Evolutionary conservation across 2,888 invertebrate genomes (phyloP).

Genomic region (Oligia strigilis): DNA sequence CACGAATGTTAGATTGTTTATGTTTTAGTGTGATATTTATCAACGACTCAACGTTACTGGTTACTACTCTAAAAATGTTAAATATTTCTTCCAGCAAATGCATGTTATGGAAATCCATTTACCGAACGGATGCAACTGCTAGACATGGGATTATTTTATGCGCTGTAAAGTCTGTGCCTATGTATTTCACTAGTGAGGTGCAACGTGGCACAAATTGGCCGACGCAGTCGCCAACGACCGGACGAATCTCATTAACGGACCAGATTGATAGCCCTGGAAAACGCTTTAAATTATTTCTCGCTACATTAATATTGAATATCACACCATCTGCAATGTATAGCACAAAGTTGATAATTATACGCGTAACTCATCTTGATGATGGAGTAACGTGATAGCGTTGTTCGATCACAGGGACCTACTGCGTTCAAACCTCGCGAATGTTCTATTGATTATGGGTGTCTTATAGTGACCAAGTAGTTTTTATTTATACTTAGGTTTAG

Average conservation of each 20-base stretch:
- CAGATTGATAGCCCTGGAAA: constrained; percentile 88
- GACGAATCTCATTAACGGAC: constrained; percentile 87
- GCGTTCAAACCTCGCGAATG: not conserved
- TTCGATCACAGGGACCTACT: constrained; percentile 1
- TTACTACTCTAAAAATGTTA: constrained; percentile 34
- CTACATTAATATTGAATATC: constrained; percentile 87
- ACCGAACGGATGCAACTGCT: constrained; percentile 43
- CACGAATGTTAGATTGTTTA: constrained; percentile 18
- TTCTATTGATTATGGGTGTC: not conserved
- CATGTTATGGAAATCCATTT: constrained; percentile 49
- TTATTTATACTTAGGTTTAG: too few relatives aligned
- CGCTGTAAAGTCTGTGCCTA: constrained; percentile 59
- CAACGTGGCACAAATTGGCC: constrained; percentile 86
- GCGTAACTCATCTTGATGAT: constrained; percentile 35
- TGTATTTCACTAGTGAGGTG: constrained; percentile 83
- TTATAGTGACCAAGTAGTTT: not conserved
- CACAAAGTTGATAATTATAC: constrained; percentile 71
- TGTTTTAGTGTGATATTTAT: constrained; percentile 39
- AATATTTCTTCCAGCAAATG: constrained; percentile 28
- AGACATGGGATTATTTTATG: constrained; percentile 64
- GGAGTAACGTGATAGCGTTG: constrained; percentile 31
- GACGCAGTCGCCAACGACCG: constrained; percentile 81
- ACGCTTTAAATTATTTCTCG: constrained; percentile 87
- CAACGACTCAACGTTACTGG: constrained; percentile 18
- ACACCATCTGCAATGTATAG: constrained; percentile 70